Percentiles rank a stretch among this genome's conserved stretches.
phyloP scores from a whole-genome alignment of 2,797 vertebrate genomes.

The Helarctos malayanus region DNA sequence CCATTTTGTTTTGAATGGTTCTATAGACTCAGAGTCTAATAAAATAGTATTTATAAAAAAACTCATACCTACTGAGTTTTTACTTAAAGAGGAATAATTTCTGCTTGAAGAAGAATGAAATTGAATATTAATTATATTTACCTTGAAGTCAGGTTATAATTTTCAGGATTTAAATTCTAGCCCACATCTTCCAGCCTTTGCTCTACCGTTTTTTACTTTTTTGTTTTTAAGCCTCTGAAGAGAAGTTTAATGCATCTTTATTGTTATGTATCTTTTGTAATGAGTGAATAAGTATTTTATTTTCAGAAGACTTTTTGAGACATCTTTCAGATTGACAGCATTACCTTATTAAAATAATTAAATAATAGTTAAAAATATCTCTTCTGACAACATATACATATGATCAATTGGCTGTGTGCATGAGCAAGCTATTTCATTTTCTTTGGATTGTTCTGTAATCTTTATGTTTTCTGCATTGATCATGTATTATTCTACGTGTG shows the following conservation, averaged over 20 bases:
- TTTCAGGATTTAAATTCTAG: constrained; percentile 23
- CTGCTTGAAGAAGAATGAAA: background rate
- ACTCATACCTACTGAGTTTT: background rate
- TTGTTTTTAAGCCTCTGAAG: background rate
- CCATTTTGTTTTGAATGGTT: background rate
- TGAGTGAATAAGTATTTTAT: constrained; percentile 37
- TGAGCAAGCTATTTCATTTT: background rate
- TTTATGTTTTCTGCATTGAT: background rate
- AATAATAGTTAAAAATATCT: constrained; percentile 35
- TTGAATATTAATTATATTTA: constrained; percentile 6
- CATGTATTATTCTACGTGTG: background rate
- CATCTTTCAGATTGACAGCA: background rate
- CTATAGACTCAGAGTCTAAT: background rate
- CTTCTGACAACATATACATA: background rate
- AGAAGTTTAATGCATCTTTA: constrained; percentile 39
- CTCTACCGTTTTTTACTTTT: background rate
- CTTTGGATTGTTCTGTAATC: background rate
- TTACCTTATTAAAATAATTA: constrained; percentile 40
- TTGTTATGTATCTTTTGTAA: constrained; percentile 15
- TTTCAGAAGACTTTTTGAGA: constrained; percentile 37
- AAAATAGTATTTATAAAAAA: background rate
- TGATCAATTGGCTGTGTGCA: constrained; percentile 10
- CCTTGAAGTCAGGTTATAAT: background rate
- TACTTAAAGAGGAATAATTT: background rate
- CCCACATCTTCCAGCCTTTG: background rate